Evolutionary conservation across 2,888 invertebrate genomes (phyloP), one percentile per base, ranked within the genome.

Genomic region (Penaeus monodon): DNA sequence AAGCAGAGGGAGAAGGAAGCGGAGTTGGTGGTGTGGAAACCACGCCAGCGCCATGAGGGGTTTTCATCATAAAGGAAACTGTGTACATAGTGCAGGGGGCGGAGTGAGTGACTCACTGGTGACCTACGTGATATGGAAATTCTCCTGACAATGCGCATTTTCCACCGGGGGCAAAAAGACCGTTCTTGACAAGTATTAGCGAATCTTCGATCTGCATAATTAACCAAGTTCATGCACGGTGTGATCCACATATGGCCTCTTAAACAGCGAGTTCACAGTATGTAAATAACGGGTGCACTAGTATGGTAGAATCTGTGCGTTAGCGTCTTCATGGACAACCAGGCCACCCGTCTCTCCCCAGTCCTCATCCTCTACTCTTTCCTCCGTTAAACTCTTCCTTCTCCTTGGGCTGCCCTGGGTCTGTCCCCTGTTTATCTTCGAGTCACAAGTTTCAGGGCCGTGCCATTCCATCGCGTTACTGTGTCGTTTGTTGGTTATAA

Each of bases 211-310:
- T 76, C 57, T 85, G 85, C 88, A 88, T 88, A 88, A 88, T 84
- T 76, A 84, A 78, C 73, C 73, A 63, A 82, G 78, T 81, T 81
- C 85, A 85, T 81, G 66, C 82, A 88, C 81, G 79, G 81, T 85
- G 85, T 88, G 88, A 82, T 85, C 85, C 82, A 85, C 88, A 85
- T n/a, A 77, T 88, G 88, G 88, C 88, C 88, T 88, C 85, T 85
- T n/a, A n/a, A n/a, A 81, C 74, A 74, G 44, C n/a, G 77, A 81
- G 81, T 85, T 81, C 85, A 88, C 68, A 81, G n/a, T n/a, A 76
- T 64, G 85, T 85, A 85, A 38, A 38, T 38, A 38, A 38, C 33
- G 33, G 33, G 33, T 38, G 33, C 33, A 38, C 33, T n/a, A 38
- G 64, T 77, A 76, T 44, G 82, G 82, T 82, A 82, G 82, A 82